Evolutionary conservation across 2,797 vertebrate genomes (phyloP).

Genomic region (Pyrocephalus nanus): DNA sequence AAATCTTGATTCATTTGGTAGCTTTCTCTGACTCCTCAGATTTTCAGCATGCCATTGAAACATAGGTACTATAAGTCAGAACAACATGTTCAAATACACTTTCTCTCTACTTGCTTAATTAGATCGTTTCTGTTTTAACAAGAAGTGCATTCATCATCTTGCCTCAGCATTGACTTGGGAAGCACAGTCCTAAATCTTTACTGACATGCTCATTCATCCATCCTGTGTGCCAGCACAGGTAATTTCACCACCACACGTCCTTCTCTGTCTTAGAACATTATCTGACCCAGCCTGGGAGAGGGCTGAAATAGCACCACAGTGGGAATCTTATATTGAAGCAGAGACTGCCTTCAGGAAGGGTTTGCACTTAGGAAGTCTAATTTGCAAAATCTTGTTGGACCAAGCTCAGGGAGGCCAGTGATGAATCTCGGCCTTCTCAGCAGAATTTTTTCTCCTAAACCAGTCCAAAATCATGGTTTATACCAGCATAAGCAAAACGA

Average conservation of each 20-base stretch:
- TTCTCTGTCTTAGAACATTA: background rate
- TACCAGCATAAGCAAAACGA: background rate
- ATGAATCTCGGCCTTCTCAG: background rate
- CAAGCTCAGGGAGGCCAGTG: background rate
- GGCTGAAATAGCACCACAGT: background rate
- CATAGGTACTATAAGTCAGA: background rate
- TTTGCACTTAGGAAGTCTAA: background rate
- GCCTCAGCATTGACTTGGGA: background rate
- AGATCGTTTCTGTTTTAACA: background rate
- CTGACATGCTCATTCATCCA: background rate
- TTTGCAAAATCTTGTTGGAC: background rate
- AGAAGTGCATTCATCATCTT: background rate
- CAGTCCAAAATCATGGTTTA: background rate
- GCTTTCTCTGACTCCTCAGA: background rate
- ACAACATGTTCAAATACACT: background rate
- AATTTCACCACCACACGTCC: background rate
- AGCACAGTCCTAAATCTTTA: background rate
- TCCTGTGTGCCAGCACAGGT: background rate
- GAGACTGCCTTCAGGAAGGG: background rate
- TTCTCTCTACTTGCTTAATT: background rate
- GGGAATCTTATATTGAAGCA: background rate
- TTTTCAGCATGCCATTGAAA: background rate
- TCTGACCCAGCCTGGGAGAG: background rate
- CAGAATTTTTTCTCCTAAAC: background rate
- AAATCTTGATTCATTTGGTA: background rate